Conservation (phyloP, 2,888 invertebrate species). For the Lasioglossum marginatum region DNA sequence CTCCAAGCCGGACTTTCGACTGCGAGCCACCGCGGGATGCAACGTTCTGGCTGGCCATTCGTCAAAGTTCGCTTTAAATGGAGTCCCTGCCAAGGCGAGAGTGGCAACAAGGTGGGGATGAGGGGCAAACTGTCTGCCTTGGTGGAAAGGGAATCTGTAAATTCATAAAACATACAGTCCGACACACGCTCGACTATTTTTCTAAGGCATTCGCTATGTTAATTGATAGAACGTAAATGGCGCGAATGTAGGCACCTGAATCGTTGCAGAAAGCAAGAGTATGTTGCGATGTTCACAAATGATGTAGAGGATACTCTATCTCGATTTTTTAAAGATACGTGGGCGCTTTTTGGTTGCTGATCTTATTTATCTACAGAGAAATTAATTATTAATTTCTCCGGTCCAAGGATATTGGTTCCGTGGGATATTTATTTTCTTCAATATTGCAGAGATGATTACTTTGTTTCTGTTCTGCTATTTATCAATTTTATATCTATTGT, state of each 20-base stretch:
- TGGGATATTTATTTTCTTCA: neutral
- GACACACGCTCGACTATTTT: neutral
- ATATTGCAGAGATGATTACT: neutral
- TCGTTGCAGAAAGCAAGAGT: neutral
- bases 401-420: neutral
- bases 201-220: neutral
- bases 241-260: neutral
- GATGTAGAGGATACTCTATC: neutral
- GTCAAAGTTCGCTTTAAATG: constrained; percentile 60
- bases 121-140: neutral
- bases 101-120: constrained; percentile 25
- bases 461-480: too few relatives aligned
- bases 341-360: neutral
- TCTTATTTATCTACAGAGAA: neutral
- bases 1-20: constrained; percentile 72
- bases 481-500: too few relatives aligned
- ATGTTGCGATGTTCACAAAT: neutral
- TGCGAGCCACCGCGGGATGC: constrained; percentile 51
- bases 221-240: neutral
- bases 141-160: constrained; percentile 44
- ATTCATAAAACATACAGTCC: constrained; percentile 21
- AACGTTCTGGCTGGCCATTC: constrained; percentile 45
- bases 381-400: too few relatives aligned
- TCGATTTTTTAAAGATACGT: neutral
- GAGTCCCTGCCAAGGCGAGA: constrained; percentile 15